These are phyloP conservation scores for Notarius quadriscutis DNA, from an alignment of 2,113 vertebrate genomes.

Conservation along the genomic window DNA sequence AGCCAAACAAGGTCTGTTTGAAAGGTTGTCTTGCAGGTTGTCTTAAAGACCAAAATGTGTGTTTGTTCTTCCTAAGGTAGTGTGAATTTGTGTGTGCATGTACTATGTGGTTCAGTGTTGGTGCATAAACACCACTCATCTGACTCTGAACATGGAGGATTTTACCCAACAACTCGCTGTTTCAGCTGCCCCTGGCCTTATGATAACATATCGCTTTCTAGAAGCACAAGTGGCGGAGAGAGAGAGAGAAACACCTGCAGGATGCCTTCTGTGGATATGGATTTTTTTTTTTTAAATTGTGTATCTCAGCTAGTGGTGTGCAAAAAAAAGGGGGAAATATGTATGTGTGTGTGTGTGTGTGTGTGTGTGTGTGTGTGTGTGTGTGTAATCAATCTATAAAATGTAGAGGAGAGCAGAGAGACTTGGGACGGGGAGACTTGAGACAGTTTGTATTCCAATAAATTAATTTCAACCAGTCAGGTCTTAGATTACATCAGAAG, in stretches of 20 bases:
- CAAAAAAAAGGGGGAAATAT: too few species aligned
- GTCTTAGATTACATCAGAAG: too few species aligned
- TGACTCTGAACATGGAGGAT: slow-evolving; percentile 33
- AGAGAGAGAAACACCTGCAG: slow-evolving; percentile 30
- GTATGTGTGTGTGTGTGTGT: too few species aligned
- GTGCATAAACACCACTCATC: slow-evolving; percentile 42
- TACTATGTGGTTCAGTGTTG: slow-evolving; percentile 26
- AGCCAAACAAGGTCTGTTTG: slow-evolving; percentile 52
- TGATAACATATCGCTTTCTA: slow-evolving; percentile 46
- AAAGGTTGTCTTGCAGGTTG: slow-evolving; percentile 50
- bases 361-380: too few species aligned
- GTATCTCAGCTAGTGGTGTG: neutral
- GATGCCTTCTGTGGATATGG: neutral
- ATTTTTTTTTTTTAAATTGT: neutral
- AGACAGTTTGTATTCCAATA: too few species aligned
- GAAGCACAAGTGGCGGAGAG: slow-evolving; percentile 20
- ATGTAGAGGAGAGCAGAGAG: too few species aligned
- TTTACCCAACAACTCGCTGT: neutral
- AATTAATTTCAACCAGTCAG: too few species aligned
- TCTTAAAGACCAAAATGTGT: slow-evolving; percentile 42
- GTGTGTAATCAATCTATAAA: too few species aligned
- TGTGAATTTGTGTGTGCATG: slow-evolving; percentile 15
- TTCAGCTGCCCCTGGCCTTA: slow-evolving; percentile 19
- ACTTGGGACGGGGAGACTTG: too few species aligned
- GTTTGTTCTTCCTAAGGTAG: slow-evolving; percentile 25